phyloP scores from a whole-genome alignment of 2,113 vertebrate genomes.

The Danionella cerebrum region DNA sequence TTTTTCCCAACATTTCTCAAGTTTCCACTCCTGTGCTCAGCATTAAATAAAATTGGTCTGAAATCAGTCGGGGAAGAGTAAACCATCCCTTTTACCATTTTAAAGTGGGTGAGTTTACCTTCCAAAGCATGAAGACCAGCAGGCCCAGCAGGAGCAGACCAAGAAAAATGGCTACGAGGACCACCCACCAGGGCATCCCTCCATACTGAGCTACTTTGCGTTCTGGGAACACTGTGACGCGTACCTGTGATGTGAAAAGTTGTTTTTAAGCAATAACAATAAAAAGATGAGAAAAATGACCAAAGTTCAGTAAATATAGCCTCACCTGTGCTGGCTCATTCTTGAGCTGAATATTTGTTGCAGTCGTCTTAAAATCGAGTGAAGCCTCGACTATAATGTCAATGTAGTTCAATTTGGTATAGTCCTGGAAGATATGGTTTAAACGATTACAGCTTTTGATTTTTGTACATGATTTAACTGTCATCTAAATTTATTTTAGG shows the following conservation, averaged over 20 bases:
- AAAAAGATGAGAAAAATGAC: not conserved
- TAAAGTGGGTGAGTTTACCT: slow-evolving; percentile 80
- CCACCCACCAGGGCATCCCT: slow-evolving; percentile 89
- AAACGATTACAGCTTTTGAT: too few relatives aligned
- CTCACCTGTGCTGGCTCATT: slow-evolving; percentile 73
- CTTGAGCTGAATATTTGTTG: slow-evolving; percentile 70
- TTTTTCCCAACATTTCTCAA: too few relatives aligned
- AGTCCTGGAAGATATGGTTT: slow-evolving; percentile 65
- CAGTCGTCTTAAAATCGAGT: slow-evolving; percentile 62
- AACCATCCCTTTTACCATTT: too few relatives aligned
- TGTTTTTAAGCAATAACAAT: not conserved
- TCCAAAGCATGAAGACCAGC: slow-evolving; percentile 87
- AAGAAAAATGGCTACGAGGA: slow-evolving; percentile 79
- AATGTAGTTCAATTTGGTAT: slow-evolving; percentile 74
- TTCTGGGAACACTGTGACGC: slow-evolving; percentile 83
- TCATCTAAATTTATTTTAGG: too few relatives aligned
- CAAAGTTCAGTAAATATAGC: not conserved
- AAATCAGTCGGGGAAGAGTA: too few relatives aligned
- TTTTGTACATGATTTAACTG: too few relatives aligned
- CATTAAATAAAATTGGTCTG: too few relatives aligned
- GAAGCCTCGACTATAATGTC: slow-evolving; percentile 74
- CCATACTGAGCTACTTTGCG: slow-evolving; percentile 65
- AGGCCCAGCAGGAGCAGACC: slow-evolving; percentile 82
- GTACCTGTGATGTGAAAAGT: slow-evolving; percentile 60
- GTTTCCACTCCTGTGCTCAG: too few relatives aligned